Percentiles rank a stretch among this genome's conserved stretches.
phyloP scores from a whole-genome alignment of 2,113 vertebrate species.

The Elephas maximus region DNA sequence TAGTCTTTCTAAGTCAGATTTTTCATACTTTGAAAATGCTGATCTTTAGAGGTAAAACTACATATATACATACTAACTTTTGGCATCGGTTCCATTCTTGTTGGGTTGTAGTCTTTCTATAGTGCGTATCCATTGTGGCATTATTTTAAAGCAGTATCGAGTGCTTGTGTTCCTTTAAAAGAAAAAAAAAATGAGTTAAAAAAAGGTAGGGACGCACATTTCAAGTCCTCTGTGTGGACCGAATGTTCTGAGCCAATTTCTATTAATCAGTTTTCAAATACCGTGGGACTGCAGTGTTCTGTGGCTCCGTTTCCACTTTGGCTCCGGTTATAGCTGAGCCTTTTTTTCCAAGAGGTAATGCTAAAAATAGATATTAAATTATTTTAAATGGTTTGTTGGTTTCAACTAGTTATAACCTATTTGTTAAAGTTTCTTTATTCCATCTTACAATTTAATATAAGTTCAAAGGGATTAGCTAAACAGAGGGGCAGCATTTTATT shows the following conservation, averaged over 20 bases:
- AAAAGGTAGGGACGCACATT: background rate
- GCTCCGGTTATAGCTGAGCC: conserved; percentile 30
- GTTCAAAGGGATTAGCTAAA: conserved; percentile 58
- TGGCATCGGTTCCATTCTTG: conserved; percentile 6
- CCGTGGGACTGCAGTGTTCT: background rate
- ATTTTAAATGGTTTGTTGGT: conserved; percentile 53
- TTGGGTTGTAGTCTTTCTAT: background rate
- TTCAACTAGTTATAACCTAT: conserved; percentile 29
- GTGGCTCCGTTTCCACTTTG: conserved; percentile 45
- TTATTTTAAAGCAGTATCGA: conserved; percentile 37
- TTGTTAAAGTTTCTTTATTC: conserved; percentile 36
- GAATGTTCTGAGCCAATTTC: conserved; percentile 21
- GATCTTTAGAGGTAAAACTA: conserved; percentile 26
- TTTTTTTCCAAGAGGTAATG: conserved; percentile 26
- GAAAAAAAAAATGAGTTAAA: conserved; percentile 12
- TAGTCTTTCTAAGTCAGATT: background rate
- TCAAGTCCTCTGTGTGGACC: background rate
- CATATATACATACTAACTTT: conserved; percentile 16
- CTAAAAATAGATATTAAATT: conserved; percentile 58
- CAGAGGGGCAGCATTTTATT: conserved; percentile 53
- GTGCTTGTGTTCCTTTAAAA: conserved; percentile 58
- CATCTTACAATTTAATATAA: conserved; percentile 50
- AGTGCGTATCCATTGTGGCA: background rate
- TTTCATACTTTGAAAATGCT: conserved; percentile 51
- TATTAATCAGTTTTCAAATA: conserved; percentile 15